phyloP scores from a whole-genome alignment of 2,113 vertebrate species.

The Boulengeromyrus knoepffleri region DNA sequence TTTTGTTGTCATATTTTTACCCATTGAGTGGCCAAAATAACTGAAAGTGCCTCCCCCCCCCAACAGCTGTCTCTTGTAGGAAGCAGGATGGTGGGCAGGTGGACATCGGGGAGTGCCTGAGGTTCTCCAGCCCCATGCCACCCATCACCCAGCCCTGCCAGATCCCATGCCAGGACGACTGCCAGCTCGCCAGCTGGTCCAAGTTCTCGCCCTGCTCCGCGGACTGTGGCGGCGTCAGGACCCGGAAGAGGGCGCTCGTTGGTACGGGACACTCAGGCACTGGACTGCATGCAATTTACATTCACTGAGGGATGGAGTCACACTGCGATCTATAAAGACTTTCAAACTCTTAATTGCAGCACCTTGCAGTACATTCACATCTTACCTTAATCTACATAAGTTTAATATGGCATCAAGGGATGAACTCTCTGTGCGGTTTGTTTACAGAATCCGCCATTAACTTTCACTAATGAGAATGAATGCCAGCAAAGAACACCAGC shows the following conservation, averaged over 20 bases:
- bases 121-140: slow-evolving; percentile 73
- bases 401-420: background rate
- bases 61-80: slow-evolving; percentile 84
- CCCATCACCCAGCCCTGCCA: slow-evolving; percentile 82
- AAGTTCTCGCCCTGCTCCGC: slow-evolving; percentile 88
- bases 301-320: background rate
- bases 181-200: slow-evolving; percentile 89
- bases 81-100: slow-evolving; percentile 82
- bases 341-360: background rate
- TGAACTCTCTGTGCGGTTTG: background rate
- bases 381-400: background rate
- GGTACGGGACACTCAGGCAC: slow-evolving; percentile 61
- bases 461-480: slow-evolving; percentile 4
- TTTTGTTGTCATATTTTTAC: background rate
- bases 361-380: background rate
- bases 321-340: background rate
- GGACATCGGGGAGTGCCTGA: slow-evolving; percentile 76
- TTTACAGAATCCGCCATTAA: background rate
- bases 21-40: background rate
- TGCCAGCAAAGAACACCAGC: background rate
- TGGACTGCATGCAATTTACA: background rate
- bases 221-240: slow-evolving; percentile 84
- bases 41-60: background rate
- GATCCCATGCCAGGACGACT: slow-evolving; percentile 91
- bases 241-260: slow-evolving; percentile 76